Base-by-base conservation (phyloP, 2,113 vertebrate species). In the Benitochromis conjunctus region DNA sequence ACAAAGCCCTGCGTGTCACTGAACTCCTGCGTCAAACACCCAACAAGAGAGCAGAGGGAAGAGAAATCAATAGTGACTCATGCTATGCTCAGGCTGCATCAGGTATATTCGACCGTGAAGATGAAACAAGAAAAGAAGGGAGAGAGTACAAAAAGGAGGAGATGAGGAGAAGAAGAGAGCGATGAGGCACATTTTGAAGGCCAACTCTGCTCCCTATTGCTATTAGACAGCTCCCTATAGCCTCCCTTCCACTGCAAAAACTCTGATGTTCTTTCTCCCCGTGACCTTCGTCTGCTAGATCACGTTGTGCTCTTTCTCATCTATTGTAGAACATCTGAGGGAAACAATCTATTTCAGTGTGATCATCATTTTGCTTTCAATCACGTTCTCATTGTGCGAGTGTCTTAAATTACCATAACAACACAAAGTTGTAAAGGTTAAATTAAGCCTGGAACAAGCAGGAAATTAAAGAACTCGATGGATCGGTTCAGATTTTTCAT, bases 11-110 rank as follows among this genome's bases (percentile, higher is more conserved):
- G 71, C 4, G 16, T 58, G 89, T 87, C 91, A 77, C 87, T 88
- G 83, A 89, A 92, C 90, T 86, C 87, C 87, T 89, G 86, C 56
- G 29, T 90, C 90, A 92, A 86, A 94, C 84, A 90, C 84, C 87
- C 88, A 84, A 88, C 76, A 78, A 77, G 88, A 80, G 77, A 92
- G 89, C 85, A 81, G 79, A 91, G 85, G 83, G 60, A 84, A 79
- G 66, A 90, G 83, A 91, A 93, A 95, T 95, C 94, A 71, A 94
- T 95, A 92, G 21, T 3, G 54, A 90, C 92, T 93, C 92, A 85
- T 81, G 86, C 90, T 86, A 90, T 29, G 88, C 83, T 74, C 87
- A 56, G 84, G 81, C 83, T 81, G 78, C 86, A 81, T 85, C 88
- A 89, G 89, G 93, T 91, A 91, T 62, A 79, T 86, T 89, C 80